Percentiles rank a stretch among this genome's conserved stretches.
phyloP scores from a whole-genome alignment of 2,888 invertebrate genomes.

The Tethea ocularis region DNA sequence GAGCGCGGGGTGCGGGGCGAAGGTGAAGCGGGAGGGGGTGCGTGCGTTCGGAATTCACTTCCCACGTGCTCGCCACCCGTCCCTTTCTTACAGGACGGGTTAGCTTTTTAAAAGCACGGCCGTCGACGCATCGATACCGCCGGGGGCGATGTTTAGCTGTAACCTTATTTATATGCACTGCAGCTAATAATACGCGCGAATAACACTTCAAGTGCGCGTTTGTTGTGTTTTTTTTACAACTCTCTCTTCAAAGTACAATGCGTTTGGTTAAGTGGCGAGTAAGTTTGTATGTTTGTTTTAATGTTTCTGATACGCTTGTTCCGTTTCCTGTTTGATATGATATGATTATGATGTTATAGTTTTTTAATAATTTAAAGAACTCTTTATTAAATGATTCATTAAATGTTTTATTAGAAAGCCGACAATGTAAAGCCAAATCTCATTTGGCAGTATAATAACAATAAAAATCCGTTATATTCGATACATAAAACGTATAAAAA shows the following conservation, averaged over 20 bases:
- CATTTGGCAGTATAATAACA: not conserved
- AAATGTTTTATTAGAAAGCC: not conserved
- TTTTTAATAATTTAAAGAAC: not conserved
- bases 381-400: not conserved
- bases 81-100: constrained; percentile 80
- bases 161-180: constrained; percentile 80
- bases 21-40: constrained; percentile 64
- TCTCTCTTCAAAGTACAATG: constrained; percentile 51
- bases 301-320: constrained; percentile 59
- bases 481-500: not conserved
- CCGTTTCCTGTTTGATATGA: constrained; percentile 53
- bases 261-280: constrained; percentile 57
- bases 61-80: constrained; percentile 79
- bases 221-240: constrained; percentile 61
- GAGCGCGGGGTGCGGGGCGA: constrained; percentile 46
- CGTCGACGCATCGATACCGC: constrained; percentile 78
- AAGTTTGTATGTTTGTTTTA: constrained; percentile 52
- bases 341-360: not conserved
- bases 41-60: constrained; percentile 83
- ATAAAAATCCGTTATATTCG: not conserved
- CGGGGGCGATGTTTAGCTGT: constrained; percentile 71
- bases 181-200: constrained; percentile 79
- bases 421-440: not conserved
- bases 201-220: constrained; percentile 65
- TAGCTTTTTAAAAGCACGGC: constrained; percentile 79